Base-by-base conservation (phyloP, 2,113 vertebrate genomes). In the Chlorodrepanis virens region DNA sequence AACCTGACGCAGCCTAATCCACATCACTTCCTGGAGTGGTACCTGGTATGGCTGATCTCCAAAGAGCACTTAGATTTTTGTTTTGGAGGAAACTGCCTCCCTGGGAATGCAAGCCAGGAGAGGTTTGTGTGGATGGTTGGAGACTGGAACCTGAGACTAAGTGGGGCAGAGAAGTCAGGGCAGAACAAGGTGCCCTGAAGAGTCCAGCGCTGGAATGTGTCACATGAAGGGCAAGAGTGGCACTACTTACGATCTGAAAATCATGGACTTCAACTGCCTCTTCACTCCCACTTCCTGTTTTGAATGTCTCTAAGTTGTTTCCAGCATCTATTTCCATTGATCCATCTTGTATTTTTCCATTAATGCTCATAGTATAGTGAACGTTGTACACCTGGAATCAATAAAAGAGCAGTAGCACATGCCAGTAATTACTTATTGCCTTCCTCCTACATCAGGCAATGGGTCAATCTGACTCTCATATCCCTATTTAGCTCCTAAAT, bases 251-350 rank as follows among this genome's bases (percentile, higher is more conserved):
- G 42, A 98, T 99, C 97, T 99, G 98, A 98, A 99, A 99, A 97
- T 99, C 99, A 86, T 99, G 99, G 95, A 99, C 98, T 98, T 99
- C 99, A 95, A 98, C 96, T 12, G 97, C 98, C 87, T 99, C 98
- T 94, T 98, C 99, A 27, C 90, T 97, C 92, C 98, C 98, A 0
- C 98, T 98, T 95, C 98, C 98, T 42, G 98, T 99, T 98, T 98
- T 98, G 96, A 99, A 99, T 93, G 98, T 99, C 97, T 99, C 99
- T 83, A 99, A 94, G 96, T 99, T 99, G 98, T 99, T 99, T 76
- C 98, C 98, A 90, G 98, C 97, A 97, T 99, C 99, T 92, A 99
- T 99, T 98, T 99, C 99, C 98, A 99, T 98, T 16, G 98, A 98
- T 87, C 98, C 99, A 33, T 99, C 98, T 95, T 98, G 99, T 78